Base-by-base conservation (phyloP, 2,113 vertebrate genomes). In the Trachemys scripta region DNA sequence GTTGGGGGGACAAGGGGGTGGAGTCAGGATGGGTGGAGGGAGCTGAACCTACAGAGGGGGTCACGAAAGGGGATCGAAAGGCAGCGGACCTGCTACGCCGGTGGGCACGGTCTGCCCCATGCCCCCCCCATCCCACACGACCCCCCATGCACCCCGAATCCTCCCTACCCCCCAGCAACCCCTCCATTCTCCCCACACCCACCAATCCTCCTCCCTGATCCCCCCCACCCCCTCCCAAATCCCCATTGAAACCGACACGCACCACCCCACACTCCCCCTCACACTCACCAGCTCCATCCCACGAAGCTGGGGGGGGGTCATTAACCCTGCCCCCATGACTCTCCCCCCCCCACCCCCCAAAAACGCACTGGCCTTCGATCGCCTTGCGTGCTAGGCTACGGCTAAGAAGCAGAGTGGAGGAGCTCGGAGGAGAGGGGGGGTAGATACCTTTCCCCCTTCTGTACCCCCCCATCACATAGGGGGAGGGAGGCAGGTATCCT, bases 1-100 rank as follows among this genome's bases (percentile, higher is more conserved):
- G 49, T 42, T 25, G 56, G 8, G 29, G 84, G 12, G 35, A 80
- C 27, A 88, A 80, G 72, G 86, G 50, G 24, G 19, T 45, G 57
- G 25, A 65, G 5, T 51, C 47, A 88, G 80, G 50, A 31, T 22
- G 82, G 76, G 54, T 8, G 65, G 31, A n/a, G 65, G 65, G 65
- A 69, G 35, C 35, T 69, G 65, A 69, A 38, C 35, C 65, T 9
- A 8, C 42, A 9, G 38, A 53, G 54, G 88, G 87, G 81, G 86
- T 88, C 86, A 78, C 89, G 82, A 29, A 92, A 89, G 35, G 96
- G 79, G 57, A 76, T 80, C n/a, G 24, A 80, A 82, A 45, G 65
- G 29, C 45, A 17, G 56, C 56, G 47, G 50, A 24, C 53, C 25
- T 35, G 50, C 54, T 19, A n/a, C 10, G 31, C 17, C 29, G 4